Base-by-base conservation (phyloP, 23 tunicate genomes). In the Halocynthia aurantium region DNA sequence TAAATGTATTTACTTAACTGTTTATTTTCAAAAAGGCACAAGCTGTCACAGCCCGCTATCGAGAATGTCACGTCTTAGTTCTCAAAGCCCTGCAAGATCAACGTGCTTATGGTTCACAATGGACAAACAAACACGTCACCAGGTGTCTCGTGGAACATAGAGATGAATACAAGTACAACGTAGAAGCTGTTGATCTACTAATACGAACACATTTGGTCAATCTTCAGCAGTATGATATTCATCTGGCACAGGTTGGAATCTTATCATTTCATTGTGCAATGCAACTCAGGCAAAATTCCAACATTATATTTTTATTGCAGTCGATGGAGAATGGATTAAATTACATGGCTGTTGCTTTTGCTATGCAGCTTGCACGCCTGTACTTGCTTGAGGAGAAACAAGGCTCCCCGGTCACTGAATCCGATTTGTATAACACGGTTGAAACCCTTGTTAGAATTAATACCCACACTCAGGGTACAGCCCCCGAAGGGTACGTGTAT, bases 61-160 rank as follows among this genome's bases (percentile, higher is more conserved):
- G 97, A 8, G 90, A 90, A 8, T 90, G 90, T 58, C 90, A 85
- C 71, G 53, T 90, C 10, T 63, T 90, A 7, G 87, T 85, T 17
- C 22, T 90, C 72, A 90, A 90, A 55, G 77, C 97, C 31, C 70
- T 90, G 76, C 97, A 90, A 65, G 90, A 90, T 66, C 90, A 84
- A 56, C 79, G 76, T 21, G 86, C 87, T 13, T 90, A 85, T 67
- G 97, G 97, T 5, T 56, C 97, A 51, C 97, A 84, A 50, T 90
- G 97, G 90, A 85, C 90, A 12, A 90, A 85, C 80, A 90, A 90
- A 67, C 84, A 90, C 8, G 90, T 90, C 61, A 90, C 97, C 0
- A 83, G 87, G 54, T 85, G 86, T 70, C 68, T 90, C 51, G 73
- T 82, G 66, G 87, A 90, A 66, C 97, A 90, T 63, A 71, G 90